Percentiles rank a stretch among this genome's conserved stretches.
phyloP scores from a whole-genome alignment of 2,888 invertebrate species.

The Onthophagus sagittarius region DNA sequence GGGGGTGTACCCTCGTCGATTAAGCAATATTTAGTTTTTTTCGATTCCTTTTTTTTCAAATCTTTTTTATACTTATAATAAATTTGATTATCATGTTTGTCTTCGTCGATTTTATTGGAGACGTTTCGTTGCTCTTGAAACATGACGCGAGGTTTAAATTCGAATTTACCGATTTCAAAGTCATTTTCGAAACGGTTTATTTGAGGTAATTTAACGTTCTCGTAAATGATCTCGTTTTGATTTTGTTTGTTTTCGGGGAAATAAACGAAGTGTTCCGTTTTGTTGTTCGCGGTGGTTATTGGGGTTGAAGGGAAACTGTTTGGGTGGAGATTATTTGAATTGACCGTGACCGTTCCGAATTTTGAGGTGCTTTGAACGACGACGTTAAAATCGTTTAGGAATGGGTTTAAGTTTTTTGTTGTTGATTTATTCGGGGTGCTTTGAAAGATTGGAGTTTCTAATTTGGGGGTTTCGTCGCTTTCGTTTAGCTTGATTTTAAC shows the following conservation, averaged over 20 bases:
- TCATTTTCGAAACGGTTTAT: constrained; percentile 21
- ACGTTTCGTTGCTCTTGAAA: neutral
- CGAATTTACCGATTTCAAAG: neutral
- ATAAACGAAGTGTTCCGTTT: constrained; percentile 4
- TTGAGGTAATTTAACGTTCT: constrained; percentile 32
- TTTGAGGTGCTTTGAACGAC: constrained; percentile 35
- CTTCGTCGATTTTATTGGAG: neutral
- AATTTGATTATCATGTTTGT: neutral
- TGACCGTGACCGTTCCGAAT: constrained; percentile 40
- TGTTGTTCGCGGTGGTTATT: neutral
- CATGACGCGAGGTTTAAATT: neutral
- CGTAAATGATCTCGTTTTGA: constrained; percentile 27
- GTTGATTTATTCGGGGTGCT: constrained; percentile 19
- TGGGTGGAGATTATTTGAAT: constrained; percentile 31
- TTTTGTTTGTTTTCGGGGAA: constrained; percentile 7
- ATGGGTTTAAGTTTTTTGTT: constrained; percentile 39
- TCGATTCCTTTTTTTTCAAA: constrained; percentile 42
- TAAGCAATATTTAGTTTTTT: constrained; percentile 52
- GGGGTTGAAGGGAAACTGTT: constrained; percentile 8
- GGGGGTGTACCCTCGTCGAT: constrained; percentile 47
- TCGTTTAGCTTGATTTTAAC: constrained; percentile 2
- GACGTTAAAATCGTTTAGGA: constrained; percentile 34
- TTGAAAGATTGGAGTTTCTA: constrained; percentile 21
- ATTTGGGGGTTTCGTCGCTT: constrained; percentile 17
- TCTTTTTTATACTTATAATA: neutral